Base-by-base conservation (phyloP, 2,113 vertebrate species). In the Anguilla rostrata region DNA sequence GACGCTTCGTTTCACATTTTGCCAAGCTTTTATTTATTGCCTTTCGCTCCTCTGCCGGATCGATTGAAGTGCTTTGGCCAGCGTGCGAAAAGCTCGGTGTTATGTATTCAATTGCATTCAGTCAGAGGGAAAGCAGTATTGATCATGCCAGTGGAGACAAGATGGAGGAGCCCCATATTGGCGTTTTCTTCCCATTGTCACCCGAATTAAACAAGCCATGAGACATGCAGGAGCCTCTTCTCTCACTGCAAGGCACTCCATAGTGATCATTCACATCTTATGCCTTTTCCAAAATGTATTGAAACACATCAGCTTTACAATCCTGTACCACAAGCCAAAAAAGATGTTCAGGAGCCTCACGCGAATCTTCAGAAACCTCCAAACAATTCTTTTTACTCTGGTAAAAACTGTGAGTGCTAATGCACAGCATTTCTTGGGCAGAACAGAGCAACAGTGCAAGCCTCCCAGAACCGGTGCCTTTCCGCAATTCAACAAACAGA, bases 141-240 rank as follows among this genome's bases (percentile, higher is more conserved):
- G 95, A 95, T 95, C 89, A 92, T 89, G 87, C 91, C 92, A 91
- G 94, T 93, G 94, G 91, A 92, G 91, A 92, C 92, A 92, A 93
- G 91, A 95, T 92, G 90, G 94, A 94, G 91, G 91, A 93, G 93
- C 86, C 88, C 90, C 89, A 86, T 91, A 90, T 90, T 89, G 92
- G 92, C 91, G 90, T 81, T 89, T 91, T 93, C 88, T 90, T 90
- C 93, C 88, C 81, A 93, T 90, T 91, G 90, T 92, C 53, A 84
- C 87, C 84, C 91, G 86, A 90, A 90, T 86, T 82, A 87, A 85
- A 91, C 87, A 83, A 43, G 87, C 89, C 16, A 84, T 82, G 89
- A 83, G 90, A 89, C 80, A 6, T 81, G 79, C 2, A 2, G 40
- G 4, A n/a, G 92, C 92, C 89, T 89, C 90, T 92, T 91, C 89